Base-by-base conservation (phyloP, 2,113 vertebrate genomes). In the Toxotes chatareus region DNA sequence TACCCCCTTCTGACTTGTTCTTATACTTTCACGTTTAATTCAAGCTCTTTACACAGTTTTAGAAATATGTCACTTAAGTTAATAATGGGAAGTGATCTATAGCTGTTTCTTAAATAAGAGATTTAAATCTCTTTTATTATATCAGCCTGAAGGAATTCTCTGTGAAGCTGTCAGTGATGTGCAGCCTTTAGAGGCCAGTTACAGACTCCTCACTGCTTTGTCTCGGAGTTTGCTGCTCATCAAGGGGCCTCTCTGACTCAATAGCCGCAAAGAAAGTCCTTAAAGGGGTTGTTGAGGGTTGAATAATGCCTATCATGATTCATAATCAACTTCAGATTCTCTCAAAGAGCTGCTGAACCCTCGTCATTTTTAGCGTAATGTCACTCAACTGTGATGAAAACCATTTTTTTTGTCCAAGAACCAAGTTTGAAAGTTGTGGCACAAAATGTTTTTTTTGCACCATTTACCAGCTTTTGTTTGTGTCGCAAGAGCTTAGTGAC, bases 161-260 rank as follows among this genome's bases (percentile, higher is more conserved):
- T 23, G 62, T 65, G 12, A 65, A 80, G 46, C 57, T 56, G 46
- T 61, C 42, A 74, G 42, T 38, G 64, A 69, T 44, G 51, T 38
- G 44, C 65, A 34, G n/a, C 79, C 56, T 79, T 77, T 14, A 70
- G 78, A 80, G 49, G n/a, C 51, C 72, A 49, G 74, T 79, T 71
- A 57, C 67, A 73, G 64, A 14, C 59, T 69, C 57, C 57, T 31
- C 47, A 19, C 32, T 19, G 65, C 64, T 2, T 75, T 59, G 51
- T 44, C 42, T 70, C 59, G 16, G 38, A n/a, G 44, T 38, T 56
- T 8, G 1, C 73, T 34, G 61, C 57, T 53, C 59, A 80, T 71
- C 44, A 71, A 53, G 44, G 42, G 44, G 11, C 59, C 47, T 74
- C 57, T 64, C 60, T 70, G 31, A 76, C 75, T 65, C 57, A 64